phyloP scores from a whole-genome alignment of 2,888 invertebrate genomes.

The Lithodes maja region DNA sequence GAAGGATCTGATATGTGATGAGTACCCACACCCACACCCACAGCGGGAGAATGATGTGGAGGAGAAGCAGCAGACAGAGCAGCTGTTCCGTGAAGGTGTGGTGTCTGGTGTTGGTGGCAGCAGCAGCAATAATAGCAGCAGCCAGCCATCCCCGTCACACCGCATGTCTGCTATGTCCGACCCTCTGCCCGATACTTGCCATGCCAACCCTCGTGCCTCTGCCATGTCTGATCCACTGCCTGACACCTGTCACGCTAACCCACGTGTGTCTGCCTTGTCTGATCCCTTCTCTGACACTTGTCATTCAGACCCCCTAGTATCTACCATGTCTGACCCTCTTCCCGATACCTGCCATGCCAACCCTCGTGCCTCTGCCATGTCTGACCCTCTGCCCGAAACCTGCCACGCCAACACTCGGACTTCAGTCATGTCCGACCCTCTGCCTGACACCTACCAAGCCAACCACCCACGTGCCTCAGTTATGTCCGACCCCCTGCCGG shows the following conservation, averaged over 20 bases:
- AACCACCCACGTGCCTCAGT: constrained; percentile 60
- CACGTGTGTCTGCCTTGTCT: constrained; percentile 62
- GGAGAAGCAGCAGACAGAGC: constrained; percentile 50
- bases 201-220: constrained; percentile 59
- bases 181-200: constrained; percentile 63
- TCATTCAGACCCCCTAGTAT: constrained; percentile 57
- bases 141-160: constrained; percentile 68
- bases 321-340: constrained; percentile 65
- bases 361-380: constrained; percentile 63
- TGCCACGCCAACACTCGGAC: constrained; percentile 57
- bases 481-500: constrained; percentile 65
- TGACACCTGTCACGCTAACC: constrained; percentile 56
- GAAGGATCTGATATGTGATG: constrained; percentile 60
- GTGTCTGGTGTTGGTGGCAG: constrained; percentile 45
- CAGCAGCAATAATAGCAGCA: constrained; percentile 55
- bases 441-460: constrained; percentile 52
- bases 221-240: constrained; percentile 68
- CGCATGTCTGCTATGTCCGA: constrained; percentile 67
- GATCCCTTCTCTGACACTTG: constrained; percentile 65
- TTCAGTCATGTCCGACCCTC: constrained; percentile 65
- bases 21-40: constrained; percentile 43
- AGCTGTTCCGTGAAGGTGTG: constrained; percentile 32
- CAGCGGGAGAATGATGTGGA: constrained; percentile 66
- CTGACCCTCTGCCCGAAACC: constrained; percentile 62
- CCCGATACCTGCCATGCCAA: constrained; percentile 61